Base-by-base conservation (phyloP, 2,113 vertebrate species). In the Setophaga coronata region DNA sequence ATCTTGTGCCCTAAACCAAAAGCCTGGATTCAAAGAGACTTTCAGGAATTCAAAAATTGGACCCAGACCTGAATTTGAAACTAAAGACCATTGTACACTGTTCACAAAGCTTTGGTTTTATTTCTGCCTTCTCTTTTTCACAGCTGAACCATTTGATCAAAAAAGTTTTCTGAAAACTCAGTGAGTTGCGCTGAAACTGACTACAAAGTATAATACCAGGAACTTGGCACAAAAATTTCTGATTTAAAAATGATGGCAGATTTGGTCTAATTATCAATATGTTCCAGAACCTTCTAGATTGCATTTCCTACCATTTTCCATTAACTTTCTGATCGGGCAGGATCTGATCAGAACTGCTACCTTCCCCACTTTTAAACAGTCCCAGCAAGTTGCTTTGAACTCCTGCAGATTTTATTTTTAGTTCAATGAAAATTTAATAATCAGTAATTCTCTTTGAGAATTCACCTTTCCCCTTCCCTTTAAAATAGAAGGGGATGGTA, bases 371-470 rank as follows among this genome's bases (percentile, higher is more conserved):
- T 88, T 66, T 80, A 43, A 80, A 80, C 36, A 56, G 24, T 72
- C 19, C 24, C 50, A 72, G 72, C n/a, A 66, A 90, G 67, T 40
- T 12, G 7, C 61, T 92, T 90, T 81, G 57, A 78, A 66, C 31
- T 87, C 29, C 48, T 60, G 45, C 40, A 90, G 42, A 14, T 33
- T 33, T 12, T 47, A 80, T 78, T 89, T 82, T 82, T 70, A 62
- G 33, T 94, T 96, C 62, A 94, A 40, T 72, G 53, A 95, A 51
- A 93, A 78, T n/a, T 87, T 95, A 89, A 89, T 91, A 74, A 90
- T 42, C 74, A 18, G 34, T 66, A 50, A 76, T 82, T 93, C 73
- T 57, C 54, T 91, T 91, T 70, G 57, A 93, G n/a, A 79, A 89
- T 53, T 90, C 88, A 87, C 48, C 54, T 88, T 53, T 90, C 65